A percentile compares a stretch with the other conserved stretches of the same genome.
phyloP scores from a whole-genome alignment of 2,888 invertebrate genomes.

The Caenorhabditis sp. region DNA sequence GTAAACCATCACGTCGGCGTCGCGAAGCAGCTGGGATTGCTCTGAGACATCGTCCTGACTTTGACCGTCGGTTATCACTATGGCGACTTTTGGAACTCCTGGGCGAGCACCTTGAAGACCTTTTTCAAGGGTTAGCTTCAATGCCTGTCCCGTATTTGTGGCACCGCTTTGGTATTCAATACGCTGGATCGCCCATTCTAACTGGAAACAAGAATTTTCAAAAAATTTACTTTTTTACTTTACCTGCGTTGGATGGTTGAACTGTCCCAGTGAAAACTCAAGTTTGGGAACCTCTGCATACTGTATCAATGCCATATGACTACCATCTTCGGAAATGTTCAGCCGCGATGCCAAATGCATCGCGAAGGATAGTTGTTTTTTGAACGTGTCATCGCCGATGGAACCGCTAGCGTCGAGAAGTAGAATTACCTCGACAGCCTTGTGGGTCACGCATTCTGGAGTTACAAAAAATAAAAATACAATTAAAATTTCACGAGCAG shows the following conservation, averaged over 20 bases:
- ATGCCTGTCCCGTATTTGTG: conserved; percentile 81
- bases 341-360: conserved; percentile 82
- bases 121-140: conserved; percentile 74
- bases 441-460: conserved; percentile 79
- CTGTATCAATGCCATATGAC: conserved; percentile 83
- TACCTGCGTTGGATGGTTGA: conserved; percentile 77
- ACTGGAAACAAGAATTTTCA: conserved; percentile 39
- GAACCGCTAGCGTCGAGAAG: conserved; percentile 84
- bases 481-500: not conserved
- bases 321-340: conserved; percentile 82
- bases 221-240: not conserved
- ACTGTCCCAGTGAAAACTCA: conserved; percentile 81
- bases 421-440: conserved; percentile 83
- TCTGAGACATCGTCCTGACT: conserved; percentile 82
- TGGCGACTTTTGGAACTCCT: conserved; percentile 83
- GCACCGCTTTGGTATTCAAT: conserved; percentile 80
- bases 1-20: conserved; percentile 83
- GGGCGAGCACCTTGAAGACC: conserved; percentile 76
- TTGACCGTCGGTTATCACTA: conserved; percentile 84
- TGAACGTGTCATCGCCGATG: conserved; percentile 82
- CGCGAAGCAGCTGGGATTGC: conserved; percentile 78
- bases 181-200: conserved; percentile 81
- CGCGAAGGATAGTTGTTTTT: conserved; percentile 81
- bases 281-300: conserved; percentile 83
- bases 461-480: not conserved